Evolutionary conservation across 2,888 invertebrate species (phyloP), one percentile per base, ranked within the genome.

Genomic region (Agrilus mali): DNA sequence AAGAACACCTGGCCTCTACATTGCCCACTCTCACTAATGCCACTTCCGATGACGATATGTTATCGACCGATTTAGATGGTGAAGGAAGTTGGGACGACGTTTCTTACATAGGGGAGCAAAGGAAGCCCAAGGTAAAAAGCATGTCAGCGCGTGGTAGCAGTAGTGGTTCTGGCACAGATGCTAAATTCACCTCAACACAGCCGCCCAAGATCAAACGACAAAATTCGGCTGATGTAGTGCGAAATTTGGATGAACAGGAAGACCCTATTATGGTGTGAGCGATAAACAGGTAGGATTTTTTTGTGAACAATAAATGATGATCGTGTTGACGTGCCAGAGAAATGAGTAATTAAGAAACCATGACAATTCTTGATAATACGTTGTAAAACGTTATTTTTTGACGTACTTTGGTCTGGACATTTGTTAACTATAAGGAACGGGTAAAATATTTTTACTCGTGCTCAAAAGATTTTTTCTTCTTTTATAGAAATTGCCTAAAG

Each of bases 41-140:
- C 35, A 85, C 85, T 38, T 88, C 88, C 1, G 90, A 92, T 65
- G 92, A 92, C 64, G 92, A 92, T 66, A 72, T 90, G 61, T 70
- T 90, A 39, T 78, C 73, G 58, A 86, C 86, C 17, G 86, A 86
- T 65, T 75, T 83, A 55, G 87, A 86, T 61, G 86, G 86, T 55
- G 87, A 86, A 61, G 86, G 86, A 52, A 78, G 78, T 63, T 69
- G 77, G 33, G 80, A 80, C 61, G 80, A 80, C 66, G 60, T 68
- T 37, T 64, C 65, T n/a, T 65, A 63, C 50, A 60, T 66, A 43
- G 61, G 60, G 22, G 65, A 63, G 38, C 55, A 56, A 42, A 58
- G 58, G 39, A 57, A 59, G 47, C 54, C 58, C 22, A 56, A 58
- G 38, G 56, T 60, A 20, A 64, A 64, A 12, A 61, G 66, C 13